phyloP scores from a whole-genome alignment of 2,888 invertebrate genomes.

The Uropetala carovei region DNA sequence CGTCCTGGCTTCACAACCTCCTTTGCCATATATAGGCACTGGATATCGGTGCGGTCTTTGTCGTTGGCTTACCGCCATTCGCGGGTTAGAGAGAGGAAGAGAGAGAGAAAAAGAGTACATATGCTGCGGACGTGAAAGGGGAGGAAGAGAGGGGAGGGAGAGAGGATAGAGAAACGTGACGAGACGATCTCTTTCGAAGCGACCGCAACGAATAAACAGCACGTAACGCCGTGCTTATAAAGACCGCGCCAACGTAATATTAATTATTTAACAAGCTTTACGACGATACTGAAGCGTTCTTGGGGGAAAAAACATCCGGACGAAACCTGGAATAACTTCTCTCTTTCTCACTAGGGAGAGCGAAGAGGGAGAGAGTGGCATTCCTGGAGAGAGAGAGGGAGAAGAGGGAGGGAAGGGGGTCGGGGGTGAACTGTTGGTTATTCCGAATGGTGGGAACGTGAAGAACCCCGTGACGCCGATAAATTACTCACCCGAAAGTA shows the following conservation, averaged over 20 bases:
- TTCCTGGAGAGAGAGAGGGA: not conserved
- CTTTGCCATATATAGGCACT: constrained; percentile 14
- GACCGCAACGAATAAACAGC: constrained; percentile 42
- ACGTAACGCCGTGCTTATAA: constrained; percentile 39
- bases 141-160: not conserved
- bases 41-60: constrained; percentile 23
- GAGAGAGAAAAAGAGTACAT: not conserved
- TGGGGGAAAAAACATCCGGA: constrained; percentile 24
- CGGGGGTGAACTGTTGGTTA: constrained; percentile 56
- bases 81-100: not conserved
- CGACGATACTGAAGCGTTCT: constrained; percentile 15
- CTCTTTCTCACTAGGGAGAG: too few species aligned
- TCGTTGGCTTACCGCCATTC: not conserved
- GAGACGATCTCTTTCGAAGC: constrained; percentile 35
- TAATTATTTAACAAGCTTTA: constrained; percentile 40
- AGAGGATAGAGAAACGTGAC: not conserved
- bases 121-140: not conserved
- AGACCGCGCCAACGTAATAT: constrained; percentile 44
- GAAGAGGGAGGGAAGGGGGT: not conserved
- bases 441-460: constrained; percentile 52
- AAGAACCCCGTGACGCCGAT: constrained; percentile 47
- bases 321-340: constrained; percentile 43
- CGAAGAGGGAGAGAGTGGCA: not conserved
- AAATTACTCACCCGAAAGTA: constrained; percentile 18
- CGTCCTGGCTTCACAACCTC: constrained; percentile 13